A percentile compares a stretch with the other conserved stretches of the same genome.
Conservation (phyloP, 1,140 invertebrate species). For the Drosophila repletoides region DNA sequence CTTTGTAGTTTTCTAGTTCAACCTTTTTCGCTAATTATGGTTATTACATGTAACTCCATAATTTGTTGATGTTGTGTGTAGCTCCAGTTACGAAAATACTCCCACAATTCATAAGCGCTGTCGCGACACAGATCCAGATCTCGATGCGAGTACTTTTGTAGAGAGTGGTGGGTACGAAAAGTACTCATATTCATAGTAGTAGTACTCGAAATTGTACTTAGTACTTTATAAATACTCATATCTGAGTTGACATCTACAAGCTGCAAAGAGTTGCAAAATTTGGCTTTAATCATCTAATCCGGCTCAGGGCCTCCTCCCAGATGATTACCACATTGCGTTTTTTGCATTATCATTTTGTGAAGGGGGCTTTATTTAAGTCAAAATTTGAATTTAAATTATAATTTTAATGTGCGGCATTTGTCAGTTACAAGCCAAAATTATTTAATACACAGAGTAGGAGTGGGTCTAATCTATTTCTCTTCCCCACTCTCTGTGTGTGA, state of each 20-base stretch:
- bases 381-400: slow-evolving; percentile 9
- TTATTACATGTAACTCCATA: slow-evolving; percentile 23
- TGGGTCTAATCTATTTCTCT: slow-evolving; percentile 3
- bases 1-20: no score
- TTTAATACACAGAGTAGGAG: slow-evolving; percentile 36
- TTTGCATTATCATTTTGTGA: slow-evolving; percentile 46
- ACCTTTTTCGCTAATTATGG: background rate
- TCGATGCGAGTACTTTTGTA: background rate
- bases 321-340: slow-evolving; percentile 51
- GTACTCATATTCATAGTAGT: no score
- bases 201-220: slow-evolving; percentile 18
- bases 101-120: slow-evolving; percentile 55
- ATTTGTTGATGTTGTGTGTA: slow-evolving; percentile 28
- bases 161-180: no score
- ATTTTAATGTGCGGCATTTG: slow-evolving; percentile 18
- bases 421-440: slow-evolving; percentile 41
- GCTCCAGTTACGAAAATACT: slow-evolving; percentile 56
- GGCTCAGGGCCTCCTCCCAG: slow-evolving; percentile 47
- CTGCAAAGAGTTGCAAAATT: slow-evolving; percentile 32
- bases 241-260: background rate
- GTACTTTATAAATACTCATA: slow-evolving; percentile 27
- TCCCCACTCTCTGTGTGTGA: background rate
- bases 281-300: slow-evolving; percentile 59
- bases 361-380: slow-evolving; percentile 1
- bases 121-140: slow-evolving; percentile 5